phyloP scores from a whole-genome alignment of 2,888 invertebrate species.

The Drosophila peninsularis region DNA sequence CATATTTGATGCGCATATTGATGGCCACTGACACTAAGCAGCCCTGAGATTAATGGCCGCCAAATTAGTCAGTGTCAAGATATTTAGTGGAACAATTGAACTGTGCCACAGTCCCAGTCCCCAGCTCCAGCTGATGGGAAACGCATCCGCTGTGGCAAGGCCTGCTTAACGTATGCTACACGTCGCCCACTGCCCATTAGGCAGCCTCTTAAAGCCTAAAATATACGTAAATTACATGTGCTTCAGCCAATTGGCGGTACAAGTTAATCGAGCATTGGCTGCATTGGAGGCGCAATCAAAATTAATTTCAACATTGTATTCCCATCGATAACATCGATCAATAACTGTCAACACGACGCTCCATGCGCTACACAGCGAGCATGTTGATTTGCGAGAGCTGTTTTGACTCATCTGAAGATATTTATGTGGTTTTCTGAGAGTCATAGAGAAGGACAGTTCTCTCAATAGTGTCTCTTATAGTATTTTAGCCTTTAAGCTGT shows the following conservation, averaged over 20 bases:
- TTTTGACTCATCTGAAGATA: not conserved
- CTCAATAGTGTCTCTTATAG: too few species aligned
- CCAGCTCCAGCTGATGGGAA: constrained; percentile 12
- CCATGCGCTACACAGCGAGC: constrained; percentile 8
- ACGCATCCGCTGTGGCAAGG: not conserved
- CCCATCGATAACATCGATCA: constrained; percentile 71
- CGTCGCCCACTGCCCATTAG: constrained; percentile 49
- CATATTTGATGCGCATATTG: constrained; percentile 65
- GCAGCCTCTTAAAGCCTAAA: constrained; percentile 52
- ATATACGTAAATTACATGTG: constrained; percentile 63
- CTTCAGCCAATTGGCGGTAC: constrained; percentile 57
- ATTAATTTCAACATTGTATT: constrained; percentile 75
- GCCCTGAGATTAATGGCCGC: constrained; percentile 70
- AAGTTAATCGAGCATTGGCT: constrained; percentile 34
- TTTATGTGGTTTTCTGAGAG: too few species aligned
- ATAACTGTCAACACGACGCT: constrained; percentile 74
- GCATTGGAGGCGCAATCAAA: constrained; percentile 48
- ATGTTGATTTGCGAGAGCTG: not conserved
- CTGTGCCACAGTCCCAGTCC: constrained; percentile 28
- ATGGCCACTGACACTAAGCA: constrained; percentile 75
- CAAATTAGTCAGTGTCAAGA: constrained; percentile 76
- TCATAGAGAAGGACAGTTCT: not conserved
- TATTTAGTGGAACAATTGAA: constrained; percentile 58
- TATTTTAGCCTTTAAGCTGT: too few species aligned
- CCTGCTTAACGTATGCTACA: constrained; percentile 1